Percentiles rank a stretch among this genome's conserved stretches.
Evolutionary conservation across 1,140 invertebrate species (phyloP).

Genomic region (Polypedilum vanderplanki): DNA sequence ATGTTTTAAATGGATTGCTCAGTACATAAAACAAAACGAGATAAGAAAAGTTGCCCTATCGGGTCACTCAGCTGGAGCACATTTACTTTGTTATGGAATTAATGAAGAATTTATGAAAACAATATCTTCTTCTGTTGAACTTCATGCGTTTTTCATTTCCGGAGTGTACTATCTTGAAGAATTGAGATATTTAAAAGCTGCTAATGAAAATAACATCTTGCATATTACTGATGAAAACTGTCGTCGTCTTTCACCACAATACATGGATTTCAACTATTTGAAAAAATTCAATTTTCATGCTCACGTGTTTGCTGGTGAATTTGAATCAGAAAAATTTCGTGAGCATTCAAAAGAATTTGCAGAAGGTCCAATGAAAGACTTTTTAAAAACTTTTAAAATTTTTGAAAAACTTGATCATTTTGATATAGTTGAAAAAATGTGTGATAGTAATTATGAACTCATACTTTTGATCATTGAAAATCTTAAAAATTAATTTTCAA

Average conservation of each 20-base stretch:
- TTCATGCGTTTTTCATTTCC: conserved; percentile 48
- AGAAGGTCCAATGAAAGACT: conserved; percentile 32
- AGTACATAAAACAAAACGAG: conserved; percentile 48
- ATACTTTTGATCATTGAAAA: conserved; percentile 43
- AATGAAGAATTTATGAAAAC: conserved; percentile 38
- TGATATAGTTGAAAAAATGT: conserved; percentile 51
- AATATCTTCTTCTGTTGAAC: conserved; percentile 32
- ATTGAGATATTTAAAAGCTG: conserved; percentile 34
- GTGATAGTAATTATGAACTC: conserved; percentile 44
- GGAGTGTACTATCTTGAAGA: conserved; percentile 51
- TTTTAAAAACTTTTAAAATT: conserved; percentile 35
- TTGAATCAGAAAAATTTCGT: conserved; percentile 47
- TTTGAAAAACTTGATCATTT: conserved; percentile 54
- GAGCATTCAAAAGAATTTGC: conserved; percentile 39
- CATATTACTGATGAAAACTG: conserved; percentile 32
- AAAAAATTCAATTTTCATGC: conserved; percentile 33
- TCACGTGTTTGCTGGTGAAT: conserved; percentile 43
- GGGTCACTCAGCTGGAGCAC: conserved; percentile 71
- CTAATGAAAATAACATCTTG: conserved; percentile 39
- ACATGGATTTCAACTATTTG: background rate
- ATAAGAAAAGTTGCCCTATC: conserved; percentile 56
- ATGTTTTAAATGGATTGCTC: conserved; percentile 52
- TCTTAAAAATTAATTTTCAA: background rate
- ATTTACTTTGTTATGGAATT: conserved; percentile 56
- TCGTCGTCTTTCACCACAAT: conserved; percentile 35